phyloP scores from a whole-genome alignment of 1,140 invertebrate species.

The Pogonognathellus flavescens region DNA sequence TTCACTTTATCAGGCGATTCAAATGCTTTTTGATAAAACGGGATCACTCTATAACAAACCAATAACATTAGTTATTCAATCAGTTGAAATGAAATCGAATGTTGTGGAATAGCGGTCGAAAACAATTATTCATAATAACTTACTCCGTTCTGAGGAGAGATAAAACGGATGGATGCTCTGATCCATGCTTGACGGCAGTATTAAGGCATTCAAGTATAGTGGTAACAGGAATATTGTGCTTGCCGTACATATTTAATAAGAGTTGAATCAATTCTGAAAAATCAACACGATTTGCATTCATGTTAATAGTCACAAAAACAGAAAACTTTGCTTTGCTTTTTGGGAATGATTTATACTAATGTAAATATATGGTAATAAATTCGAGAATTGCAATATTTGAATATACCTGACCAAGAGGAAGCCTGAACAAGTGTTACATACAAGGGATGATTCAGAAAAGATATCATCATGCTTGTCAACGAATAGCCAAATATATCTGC shows the following conservation, averaged over 20 bases:
- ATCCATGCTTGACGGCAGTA: constrained; percentile 50
- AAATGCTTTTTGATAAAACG: constrained; percentile 53
- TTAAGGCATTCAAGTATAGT: constrained; percentile 53
- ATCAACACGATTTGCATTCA: background rate
- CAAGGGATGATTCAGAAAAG: constrained; percentile 22
- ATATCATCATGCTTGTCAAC: constrained; percentile 31
- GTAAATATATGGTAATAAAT: no score
- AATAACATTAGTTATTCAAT: background rate
- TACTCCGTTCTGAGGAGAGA: constrained; percentile 59
- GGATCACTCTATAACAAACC: constrained; percentile 50
- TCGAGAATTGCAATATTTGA: background rate
- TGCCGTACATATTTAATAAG: constrained; percentile 34
- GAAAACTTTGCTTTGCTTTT: no score
- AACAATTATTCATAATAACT: background rate
- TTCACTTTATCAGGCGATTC: constrained; percentile 9
- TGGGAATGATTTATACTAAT: no score
- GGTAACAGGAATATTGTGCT: constrained; percentile 11
- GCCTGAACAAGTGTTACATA: constrained; percentile 33
- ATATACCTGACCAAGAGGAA: constrained; percentile 20
- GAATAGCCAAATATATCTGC: constrained; percentile 21
- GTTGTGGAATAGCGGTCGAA: background rate
- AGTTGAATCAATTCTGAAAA: constrained; percentile 55
- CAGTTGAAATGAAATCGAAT: background rate
- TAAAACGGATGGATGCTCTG: constrained; percentile 51
- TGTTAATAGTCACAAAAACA: no score